Conservation (phyloP, 2,797 vertebrate species). For the Tadarida brasiliensis region DNA sequence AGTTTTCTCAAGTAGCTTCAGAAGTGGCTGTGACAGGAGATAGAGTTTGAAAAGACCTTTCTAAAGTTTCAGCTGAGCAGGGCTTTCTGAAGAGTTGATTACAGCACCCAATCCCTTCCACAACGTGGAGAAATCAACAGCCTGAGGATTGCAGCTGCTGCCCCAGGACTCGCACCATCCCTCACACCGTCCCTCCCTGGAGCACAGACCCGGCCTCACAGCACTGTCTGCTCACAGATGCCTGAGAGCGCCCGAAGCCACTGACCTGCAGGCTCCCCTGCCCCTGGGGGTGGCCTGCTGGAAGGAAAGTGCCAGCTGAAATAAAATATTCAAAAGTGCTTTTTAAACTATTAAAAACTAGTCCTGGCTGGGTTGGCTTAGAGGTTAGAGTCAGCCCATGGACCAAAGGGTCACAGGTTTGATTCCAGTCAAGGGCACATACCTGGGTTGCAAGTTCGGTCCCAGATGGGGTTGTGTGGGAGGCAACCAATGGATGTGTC, state of each 20-base stretch:
- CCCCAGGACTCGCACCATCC: not conserved
- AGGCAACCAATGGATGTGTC: too few species aligned
- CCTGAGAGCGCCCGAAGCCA: not conserved
- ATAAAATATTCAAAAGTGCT: constrained; percentile 3
- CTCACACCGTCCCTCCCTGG: not conserved
- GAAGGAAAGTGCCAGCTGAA: not conserved
- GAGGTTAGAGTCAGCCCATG: too few species aligned
- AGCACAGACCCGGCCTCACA: not conserved
- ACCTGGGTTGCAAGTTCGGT: too few species aligned
- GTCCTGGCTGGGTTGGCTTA: too few species aligned
- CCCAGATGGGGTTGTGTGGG: too few species aligned
- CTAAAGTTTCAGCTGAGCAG: not conserved
- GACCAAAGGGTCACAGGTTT: too few species aligned
- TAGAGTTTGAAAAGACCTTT: constrained; percentile 20
- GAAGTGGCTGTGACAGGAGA: not conserved
- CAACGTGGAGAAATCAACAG: constrained; percentile 71
- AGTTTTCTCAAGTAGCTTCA: constrained; percentile 55
- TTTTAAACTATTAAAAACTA: constrained; percentile 12
- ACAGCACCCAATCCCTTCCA: constrained; percentile 71
- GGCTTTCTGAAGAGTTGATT: constrained; percentile 38
- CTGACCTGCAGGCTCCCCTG: not conserved
- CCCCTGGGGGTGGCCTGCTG: not conserved
- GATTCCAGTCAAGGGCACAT: too few species aligned
- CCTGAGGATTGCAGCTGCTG: not conserved
- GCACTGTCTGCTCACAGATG: too few species aligned